These are phyloP conservation scores for Cremastobaeus sp. DNA, from an alignment of 2,888 invertebrate genomes.

Conservation along the genomic window DNA sequence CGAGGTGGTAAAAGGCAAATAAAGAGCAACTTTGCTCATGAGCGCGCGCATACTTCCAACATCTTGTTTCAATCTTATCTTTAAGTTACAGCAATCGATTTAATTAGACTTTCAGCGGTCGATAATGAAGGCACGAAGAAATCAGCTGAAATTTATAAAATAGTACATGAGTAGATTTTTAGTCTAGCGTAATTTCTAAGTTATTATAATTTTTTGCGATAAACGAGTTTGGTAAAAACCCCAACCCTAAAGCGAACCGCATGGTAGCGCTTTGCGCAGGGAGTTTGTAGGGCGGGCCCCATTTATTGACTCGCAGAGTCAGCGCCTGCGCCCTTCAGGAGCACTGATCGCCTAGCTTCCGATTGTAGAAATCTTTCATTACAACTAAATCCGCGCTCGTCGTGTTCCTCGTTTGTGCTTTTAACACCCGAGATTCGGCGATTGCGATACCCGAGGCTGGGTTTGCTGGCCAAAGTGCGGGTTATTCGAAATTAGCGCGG, in stretches of 20 bases:
- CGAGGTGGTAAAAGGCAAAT: slow-evolving; percentile 28
- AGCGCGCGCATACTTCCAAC: slow-evolving; percentile 27
- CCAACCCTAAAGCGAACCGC: slow-evolving; percentile 22
- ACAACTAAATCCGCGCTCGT: slow-evolving; percentile 34
- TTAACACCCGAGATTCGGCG: slow-evolving; percentile 1
- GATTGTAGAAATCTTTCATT: slow-evolving; percentile 37
- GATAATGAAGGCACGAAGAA: neutral
- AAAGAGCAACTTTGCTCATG: slow-evolving; percentile 20
- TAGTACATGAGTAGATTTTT: too few relatives aligned
- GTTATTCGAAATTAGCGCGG: slow-evolving; percentile 58
- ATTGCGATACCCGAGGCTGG: neutral
- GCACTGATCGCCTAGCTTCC: slow-evolving; percentile 28
- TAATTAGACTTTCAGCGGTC: neutral
- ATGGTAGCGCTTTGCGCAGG: slow-evolving; percentile 45
- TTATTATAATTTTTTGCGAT: too few relatives aligned
- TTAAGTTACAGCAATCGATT: slow-evolving; percentile 3
- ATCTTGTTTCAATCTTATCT: slow-evolving; percentile 23
- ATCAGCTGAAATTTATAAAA: too few relatives aligned
- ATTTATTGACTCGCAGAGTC: slow-evolving; percentile 71
- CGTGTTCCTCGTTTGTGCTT: slow-evolving; percentile 16
- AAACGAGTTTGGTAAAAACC: neutral
- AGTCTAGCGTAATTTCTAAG: too few relatives aligned
- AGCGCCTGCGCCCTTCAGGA: slow-evolving; percentile 65
- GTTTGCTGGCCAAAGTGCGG: slow-evolving; percentile 19
- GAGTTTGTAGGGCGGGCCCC: slow-evolving; percentile 64